Base-by-base conservation (phyloP, 2,888 invertebrate species). In the Blastobasis lacticolella region DNA sequence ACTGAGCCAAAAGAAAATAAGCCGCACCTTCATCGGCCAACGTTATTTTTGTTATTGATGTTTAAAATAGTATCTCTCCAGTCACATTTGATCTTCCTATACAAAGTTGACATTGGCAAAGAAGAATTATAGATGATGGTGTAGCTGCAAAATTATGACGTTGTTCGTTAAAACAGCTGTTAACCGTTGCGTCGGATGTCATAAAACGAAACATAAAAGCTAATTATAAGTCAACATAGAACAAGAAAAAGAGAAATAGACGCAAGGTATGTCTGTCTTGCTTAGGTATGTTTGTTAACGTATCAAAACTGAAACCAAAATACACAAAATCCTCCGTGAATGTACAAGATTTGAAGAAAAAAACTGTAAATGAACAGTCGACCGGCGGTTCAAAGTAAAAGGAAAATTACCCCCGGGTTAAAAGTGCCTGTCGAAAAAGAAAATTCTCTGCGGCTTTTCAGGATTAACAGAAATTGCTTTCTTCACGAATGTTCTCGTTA, bases 181-280 rank as follows among this genome's bases (percentile, higher is more conserved):
- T 71, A 71, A 67, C 54, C 66, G 68, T 71, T 71, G 69, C 73
- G 75, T 82, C 73, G 76, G 75, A 78, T 78, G 76, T 78, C 75
- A 81, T 84, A 83, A 84, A 84, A 76, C 69, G 63, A 71, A 62
- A 72, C 78, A 78, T 81, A 76, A 78, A 77, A 73, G 69, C 76
- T 82, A 84, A 83, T 81, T 81, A 81, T 83, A 84, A 69, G 59
- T 60, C 68, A 63, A 65, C 67, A 59, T 61, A 51, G 51, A 53
- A 55, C 52, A 49, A 51, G 50, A 49, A 51, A 60, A 57, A 57
- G 56, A 57, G 46, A 46, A 45, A 59, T 58, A 57, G 51, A 53
- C 42, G 54, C 53, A 47, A 54, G 54, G 55, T 55, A 58, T 57
- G 61, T 23, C 9, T 41, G 6, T 41, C 41, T 41, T 41, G 8